Evolutionary conservation across 2,113 vertebrate species (phyloP).

Genomic region (Lathamus discolor): DNA sequence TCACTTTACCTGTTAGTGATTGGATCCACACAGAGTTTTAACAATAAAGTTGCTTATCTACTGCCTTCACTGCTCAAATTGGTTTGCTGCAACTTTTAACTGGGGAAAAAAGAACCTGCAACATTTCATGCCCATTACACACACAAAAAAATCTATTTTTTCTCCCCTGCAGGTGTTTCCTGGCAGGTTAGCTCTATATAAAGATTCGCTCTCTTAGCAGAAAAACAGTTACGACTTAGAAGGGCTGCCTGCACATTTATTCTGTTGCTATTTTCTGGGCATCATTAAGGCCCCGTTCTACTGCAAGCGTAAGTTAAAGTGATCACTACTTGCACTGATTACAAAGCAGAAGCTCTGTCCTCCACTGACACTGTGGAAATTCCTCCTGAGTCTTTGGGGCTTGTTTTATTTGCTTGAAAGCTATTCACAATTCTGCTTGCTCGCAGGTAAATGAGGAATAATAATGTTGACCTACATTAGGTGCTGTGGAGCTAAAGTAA

Average conservation of each 20-base stretch:
- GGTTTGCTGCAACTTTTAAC: neutral
- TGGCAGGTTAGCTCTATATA: neutral
- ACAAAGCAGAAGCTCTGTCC: neutral
- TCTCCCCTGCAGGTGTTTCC: neutral
- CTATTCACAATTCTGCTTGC: neutral
- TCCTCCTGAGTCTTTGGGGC: neutral
- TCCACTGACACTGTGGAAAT: neutral
- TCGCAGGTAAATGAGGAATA: neutral
- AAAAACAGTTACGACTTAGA: neutral
- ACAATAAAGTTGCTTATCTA: neutral
- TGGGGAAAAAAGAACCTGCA: neutral
- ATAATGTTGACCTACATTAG: neutral
- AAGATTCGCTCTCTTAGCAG: neutral
- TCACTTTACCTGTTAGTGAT: neutral
- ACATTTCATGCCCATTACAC: neutral
- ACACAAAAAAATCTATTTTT: neutral
- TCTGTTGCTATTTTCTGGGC: neutral
- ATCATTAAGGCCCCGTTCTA: neutral
- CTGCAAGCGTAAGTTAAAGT: neutral
- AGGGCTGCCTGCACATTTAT: neutral
- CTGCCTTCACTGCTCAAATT: neutral
- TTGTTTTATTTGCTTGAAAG: neutral
- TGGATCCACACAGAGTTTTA: neutral
- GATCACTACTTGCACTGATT: neutral
- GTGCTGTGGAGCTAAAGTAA: neutral